Percentiles rank a stretch among this genome's conserved stretches.
Conservation (phyloP, 2,797 vertebrate species). For the Trichosurus vulpecula region DNA sequence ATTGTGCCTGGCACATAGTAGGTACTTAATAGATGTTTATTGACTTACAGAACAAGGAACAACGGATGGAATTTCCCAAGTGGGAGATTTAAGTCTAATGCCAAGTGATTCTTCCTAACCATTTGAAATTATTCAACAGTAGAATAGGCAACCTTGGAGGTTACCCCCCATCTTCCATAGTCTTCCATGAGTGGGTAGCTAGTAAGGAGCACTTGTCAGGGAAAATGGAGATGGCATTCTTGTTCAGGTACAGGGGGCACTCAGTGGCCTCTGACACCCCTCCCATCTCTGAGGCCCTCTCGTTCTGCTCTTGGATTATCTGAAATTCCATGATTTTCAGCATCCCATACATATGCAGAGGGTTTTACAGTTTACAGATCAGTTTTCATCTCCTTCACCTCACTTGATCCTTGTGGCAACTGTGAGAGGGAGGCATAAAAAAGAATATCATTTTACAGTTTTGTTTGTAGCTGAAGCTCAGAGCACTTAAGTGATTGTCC, state of each 20-base stretch:
- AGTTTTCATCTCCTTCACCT: neutral
- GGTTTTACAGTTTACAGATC: neutral
- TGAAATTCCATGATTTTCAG: neutral
- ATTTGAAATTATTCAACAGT: neutral
- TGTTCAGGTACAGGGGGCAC: neutral
- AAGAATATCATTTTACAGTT: neutral
- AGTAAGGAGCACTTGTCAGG: neutral
- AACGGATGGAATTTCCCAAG: neutral
- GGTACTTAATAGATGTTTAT: neutral
- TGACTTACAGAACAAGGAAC: no score
- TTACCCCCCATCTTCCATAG: neutral
- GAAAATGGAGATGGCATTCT: neutral
- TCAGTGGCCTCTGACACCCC: neutral
- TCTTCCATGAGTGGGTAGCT: neutral
- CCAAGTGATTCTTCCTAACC: neutral
- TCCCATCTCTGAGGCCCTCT: neutral
- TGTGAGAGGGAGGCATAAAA: neutral
- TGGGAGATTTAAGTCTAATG: neutral
- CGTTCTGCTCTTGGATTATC: neutral
- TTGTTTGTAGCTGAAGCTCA: neutral
- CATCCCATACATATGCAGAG: neutral
- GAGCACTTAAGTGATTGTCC: neutral
- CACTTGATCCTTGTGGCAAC: neutral
- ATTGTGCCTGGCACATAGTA: neutral
- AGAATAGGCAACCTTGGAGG: neutral